Evolutionary conservation across 2,113 vertebrate genomes (phyloP).

Genomic region (Copsychus sechellarum): DNA sequence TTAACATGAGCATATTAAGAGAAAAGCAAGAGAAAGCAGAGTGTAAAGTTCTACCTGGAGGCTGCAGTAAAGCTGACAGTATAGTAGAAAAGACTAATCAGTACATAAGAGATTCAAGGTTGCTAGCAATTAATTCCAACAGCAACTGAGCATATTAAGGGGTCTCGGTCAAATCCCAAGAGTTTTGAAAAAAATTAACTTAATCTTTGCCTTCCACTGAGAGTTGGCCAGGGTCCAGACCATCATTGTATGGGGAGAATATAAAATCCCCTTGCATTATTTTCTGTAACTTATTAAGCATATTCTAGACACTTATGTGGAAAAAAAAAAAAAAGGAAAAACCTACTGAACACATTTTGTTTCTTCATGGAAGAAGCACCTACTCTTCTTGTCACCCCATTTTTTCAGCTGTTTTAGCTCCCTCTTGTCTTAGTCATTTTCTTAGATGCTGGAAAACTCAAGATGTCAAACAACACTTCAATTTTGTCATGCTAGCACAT

Average conservation of each 20-base stretch:
- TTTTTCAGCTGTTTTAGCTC: background rate
- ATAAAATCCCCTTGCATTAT: background rate
- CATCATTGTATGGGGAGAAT: background rate
- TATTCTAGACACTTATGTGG: background rate
- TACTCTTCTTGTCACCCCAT: background rate
- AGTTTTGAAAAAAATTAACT: slow-evolving; percentile 42
- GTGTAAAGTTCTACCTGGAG: background rate
- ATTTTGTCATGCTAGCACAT: background rate
- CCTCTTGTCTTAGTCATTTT: background rate
- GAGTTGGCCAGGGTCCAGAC: slow-evolving; percentile 1
- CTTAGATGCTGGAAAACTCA: background rate
- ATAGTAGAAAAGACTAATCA: slow-evolving; percentile 16
- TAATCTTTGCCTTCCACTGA: slow-evolving; percentile 44
- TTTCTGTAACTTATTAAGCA: background rate
- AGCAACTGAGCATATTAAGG: slow-evolving; percentile 13
- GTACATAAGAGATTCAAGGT: slow-evolving; percentile 38
- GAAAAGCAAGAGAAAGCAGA: background rate
- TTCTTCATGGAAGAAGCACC: background rate
- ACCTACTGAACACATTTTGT: background rate
- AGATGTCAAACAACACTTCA: background rate
- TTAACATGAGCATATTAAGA: background rate
- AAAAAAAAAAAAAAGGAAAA: background rate
- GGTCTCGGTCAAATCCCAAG: slow-evolving; percentile 25
- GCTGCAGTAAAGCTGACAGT: background rate
- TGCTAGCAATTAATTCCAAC: slow-evolving; percentile 53